Evolutionary conservation across 2,113 vertebrate species (phyloP).

Genomic region (Actinemys pallida): DNA sequence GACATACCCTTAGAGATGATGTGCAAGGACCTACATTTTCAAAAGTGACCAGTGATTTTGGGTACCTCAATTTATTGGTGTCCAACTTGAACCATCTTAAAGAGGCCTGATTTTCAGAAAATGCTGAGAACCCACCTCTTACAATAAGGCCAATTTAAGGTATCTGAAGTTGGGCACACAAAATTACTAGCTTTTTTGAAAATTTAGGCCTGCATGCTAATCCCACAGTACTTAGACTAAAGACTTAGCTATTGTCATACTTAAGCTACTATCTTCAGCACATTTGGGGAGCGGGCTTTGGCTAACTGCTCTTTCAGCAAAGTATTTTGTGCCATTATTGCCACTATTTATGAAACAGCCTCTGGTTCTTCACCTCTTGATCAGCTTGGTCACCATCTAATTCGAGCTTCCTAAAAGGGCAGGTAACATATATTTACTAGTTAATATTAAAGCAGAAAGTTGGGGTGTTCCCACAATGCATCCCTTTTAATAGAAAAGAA

Average conservation of each 20-base stretch:
- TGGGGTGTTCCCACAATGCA: rapidly evolving
- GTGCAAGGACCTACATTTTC: neutral
- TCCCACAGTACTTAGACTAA: neutral
- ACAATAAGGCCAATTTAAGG: neutral
- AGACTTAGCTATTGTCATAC: neutral
- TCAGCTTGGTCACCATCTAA: neutral
- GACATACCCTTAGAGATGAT: too few species aligned
- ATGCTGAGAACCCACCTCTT: rapidly evolving
- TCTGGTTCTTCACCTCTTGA: neutral
- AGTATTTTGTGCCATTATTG: neutral
- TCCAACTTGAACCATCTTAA: neutral
- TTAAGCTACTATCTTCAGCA: neutral
- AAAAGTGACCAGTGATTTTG: neutral
- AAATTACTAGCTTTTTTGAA: neutral
- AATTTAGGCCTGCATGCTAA: neutral
- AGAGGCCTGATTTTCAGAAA: neutral
- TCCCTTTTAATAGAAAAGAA: neutral
- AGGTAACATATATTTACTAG: neutral
- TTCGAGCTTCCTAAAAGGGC: neutral
- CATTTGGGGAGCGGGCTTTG: neutral
- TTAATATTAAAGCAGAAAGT: neutral
- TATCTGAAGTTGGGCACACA: neutral
- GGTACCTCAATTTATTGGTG: neutral
- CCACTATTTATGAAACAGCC: rapidly evolving
- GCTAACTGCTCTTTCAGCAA: neutral